phyloP scores from a whole-genome alignment of 2,797 vertebrate genomes.

The Calcarius lapponicus region DNA sequence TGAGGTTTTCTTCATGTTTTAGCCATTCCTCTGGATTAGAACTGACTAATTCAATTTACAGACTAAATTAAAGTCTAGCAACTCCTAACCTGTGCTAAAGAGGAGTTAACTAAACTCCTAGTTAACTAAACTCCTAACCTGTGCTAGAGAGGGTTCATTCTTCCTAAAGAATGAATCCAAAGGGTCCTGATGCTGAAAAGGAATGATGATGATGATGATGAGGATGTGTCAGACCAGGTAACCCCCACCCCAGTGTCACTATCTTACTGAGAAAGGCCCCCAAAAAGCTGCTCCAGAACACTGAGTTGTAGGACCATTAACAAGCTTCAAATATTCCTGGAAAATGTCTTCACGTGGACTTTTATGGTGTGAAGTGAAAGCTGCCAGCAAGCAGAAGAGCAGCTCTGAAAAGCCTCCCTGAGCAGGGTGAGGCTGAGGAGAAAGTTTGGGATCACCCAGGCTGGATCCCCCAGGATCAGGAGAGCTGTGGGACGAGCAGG shows the following conservation, averaged over 20 bases:
- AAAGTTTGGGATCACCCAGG: not conserved
- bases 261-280: not conserved
- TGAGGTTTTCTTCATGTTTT: not conserved
- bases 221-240: not conserved
- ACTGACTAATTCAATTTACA: not conserved
- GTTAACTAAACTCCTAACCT: not conserved
- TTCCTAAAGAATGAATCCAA: not conserved
- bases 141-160: no score
- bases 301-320: not conserved
- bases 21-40: not conserved
- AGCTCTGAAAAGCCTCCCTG: not conserved
- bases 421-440: not conserved
- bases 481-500: not conserved
- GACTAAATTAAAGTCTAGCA: not conserved
- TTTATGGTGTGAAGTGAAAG: not conserved
- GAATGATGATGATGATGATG: not conserved
- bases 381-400: not conserved
- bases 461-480: not conserved
- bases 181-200: not conserved
- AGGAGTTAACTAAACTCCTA: no score
- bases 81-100: not conserved
- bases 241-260: not conserved
- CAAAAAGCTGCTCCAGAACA: not conserved
- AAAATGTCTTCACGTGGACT: fast-evolving
- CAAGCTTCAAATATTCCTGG: not conserved